Evolutionary conservation across 2,888 invertebrate species (phyloP), one percentile per base, ranked within the genome.

Genomic region (Apotomis turbidana): DNA sequence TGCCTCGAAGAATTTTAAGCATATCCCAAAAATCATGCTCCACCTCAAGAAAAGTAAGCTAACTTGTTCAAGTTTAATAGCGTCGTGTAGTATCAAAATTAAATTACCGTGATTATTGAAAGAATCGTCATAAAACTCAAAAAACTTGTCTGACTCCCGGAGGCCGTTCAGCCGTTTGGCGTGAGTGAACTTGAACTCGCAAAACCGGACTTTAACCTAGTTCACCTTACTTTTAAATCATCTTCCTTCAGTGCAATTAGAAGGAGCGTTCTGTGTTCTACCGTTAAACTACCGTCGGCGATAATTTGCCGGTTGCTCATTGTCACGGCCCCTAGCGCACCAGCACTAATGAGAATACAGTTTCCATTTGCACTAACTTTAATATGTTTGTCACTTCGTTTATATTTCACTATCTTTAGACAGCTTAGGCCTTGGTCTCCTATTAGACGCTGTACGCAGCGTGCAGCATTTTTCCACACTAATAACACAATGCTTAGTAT

Each of bases 261-360:
- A 49, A 51, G 49, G 46, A 58, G 13, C 58, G 51, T 60, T 71
- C 41, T 61, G 51, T 62, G 54, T 61, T 44, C 54, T 52, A 68
- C 44, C 61, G 66, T 66, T 66, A 71, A 59, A 60, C 66, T 78
- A 73, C 74, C 64, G 72, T 60, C 62, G 54, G 77, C 71, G 75
- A 76, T 77, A 79, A 77, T 77, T 79, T 78, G 62, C 70, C 57
- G 66, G 66, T 69, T 62, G 76, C 76, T 71, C 72, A 75, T 71
- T 79, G 80, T 82, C 81, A 81, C 81, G 81, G 81, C 79, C 77
- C 70, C 73, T 78, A 78, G 76, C 76, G 78, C 78, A 78, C 80
- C 79, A 81, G 83, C 79, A 80, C 82, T 84, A 84, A 85, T 83
- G 84, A 84, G 81, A 78, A 77, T 80, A 76, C 78, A 74, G 79